Evolutionary conservation across 2,113 vertebrate species (phyloP), one percentile per base, ranked within the genome.

Genomic region (Zootoca vivipara): DNA sequence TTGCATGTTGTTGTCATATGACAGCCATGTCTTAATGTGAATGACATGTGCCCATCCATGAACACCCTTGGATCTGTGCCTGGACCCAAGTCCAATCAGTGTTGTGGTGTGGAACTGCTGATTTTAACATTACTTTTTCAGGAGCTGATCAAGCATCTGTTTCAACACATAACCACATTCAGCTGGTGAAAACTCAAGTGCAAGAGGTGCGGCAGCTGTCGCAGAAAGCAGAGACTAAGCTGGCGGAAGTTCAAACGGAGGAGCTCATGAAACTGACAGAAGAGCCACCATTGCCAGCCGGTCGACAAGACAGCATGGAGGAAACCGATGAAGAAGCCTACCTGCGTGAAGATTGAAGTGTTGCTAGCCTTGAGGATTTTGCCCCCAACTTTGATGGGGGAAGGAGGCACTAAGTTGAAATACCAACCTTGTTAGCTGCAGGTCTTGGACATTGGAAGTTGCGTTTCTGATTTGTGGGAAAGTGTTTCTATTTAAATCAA

Each of bases 141-240:
- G 99, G 99, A 91, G 98, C 98, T 0, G 98, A 99, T 73, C 98
- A 98, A 72, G 98, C 98, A 4, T 98, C 97, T 0, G 33, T 98
- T 58, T 97, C 96, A 0, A 93, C 97, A 42, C 97, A 96, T 75
- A 98, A 94, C 67, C 98, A 98, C 90, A 95, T 99, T 35, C 97
- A 98, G 94, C 87, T 98, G 87, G 97, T 98, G 75, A 97, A 97
- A 70, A 94, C 96, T 0, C 98, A 99, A 89, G 97, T 99, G 85
- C 97, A 98, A 62, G 98, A 98, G 86, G 96, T 97, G 0, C 95
- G 94, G 46, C 98, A 98, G 94, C 94, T 98, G 26, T 98, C 97
- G 2, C 88, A 92, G 91, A 98, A 98, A 38, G 98, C 98, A 0
- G 98, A 99, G 89, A 97, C 96, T 92, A 98, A 97, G 94, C 86